Percentiles rank a stretch among this genome's conserved stretches.
These are phyloP conservation scores for Chouioia cunea DNA, from an alignment of 2,888 invertebrate genomes.

Conservation along the genomic window DNA sequence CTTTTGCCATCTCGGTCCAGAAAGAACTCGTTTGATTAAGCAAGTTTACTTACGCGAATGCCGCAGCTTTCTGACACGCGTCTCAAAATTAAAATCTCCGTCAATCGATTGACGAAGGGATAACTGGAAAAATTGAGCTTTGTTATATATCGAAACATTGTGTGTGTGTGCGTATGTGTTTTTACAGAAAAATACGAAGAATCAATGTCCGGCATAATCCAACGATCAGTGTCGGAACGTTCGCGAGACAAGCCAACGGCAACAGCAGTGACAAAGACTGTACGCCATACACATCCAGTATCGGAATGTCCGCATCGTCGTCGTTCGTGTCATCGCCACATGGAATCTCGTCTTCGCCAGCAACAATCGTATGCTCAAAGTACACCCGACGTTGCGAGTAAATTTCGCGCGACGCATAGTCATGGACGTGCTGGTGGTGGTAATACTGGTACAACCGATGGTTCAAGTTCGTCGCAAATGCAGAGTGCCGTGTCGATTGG, in stretches of 20 bases:
- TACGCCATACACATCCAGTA: conserved; percentile 49
- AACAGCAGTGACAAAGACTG: conserved; percentile 25
- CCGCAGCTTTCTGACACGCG: too few species aligned
- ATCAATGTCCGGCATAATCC: conserved; percentile 63
- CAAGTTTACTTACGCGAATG: too few species aligned
- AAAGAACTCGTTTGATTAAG: background rate
- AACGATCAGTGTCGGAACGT: conserved; percentile 70
- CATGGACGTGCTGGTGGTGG: conserved; percentile 49
- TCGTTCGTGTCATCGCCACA: conserved; percentile 56
- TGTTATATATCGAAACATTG: too few species aligned
- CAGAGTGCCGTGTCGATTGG: conserved; percentile 87
- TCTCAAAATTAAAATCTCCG: too few species aligned
- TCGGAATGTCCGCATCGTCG: conserved; percentile 62
- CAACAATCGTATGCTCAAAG: conserved; percentile 71
- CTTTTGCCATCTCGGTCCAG: background rate
- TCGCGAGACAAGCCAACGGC: conserved; percentile 63
- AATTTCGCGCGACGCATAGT: conserved; percentile 59
- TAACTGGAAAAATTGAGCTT: too few species aligned
- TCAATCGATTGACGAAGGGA: too few species aligned
- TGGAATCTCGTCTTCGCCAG: conserved; percentile 61
- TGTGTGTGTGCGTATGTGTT: too few species aligned
- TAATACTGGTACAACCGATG: conserved; percentile 59
- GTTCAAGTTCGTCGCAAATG: conserved; percentile 68
- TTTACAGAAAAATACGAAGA: conserved; percentile 63
- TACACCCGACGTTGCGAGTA: conserved; percentile 74